Evolutionary conservation across 1,140 invertebrate genomes (phyloP).

Genomic region (Aphaenogaster floridana): DNA sequence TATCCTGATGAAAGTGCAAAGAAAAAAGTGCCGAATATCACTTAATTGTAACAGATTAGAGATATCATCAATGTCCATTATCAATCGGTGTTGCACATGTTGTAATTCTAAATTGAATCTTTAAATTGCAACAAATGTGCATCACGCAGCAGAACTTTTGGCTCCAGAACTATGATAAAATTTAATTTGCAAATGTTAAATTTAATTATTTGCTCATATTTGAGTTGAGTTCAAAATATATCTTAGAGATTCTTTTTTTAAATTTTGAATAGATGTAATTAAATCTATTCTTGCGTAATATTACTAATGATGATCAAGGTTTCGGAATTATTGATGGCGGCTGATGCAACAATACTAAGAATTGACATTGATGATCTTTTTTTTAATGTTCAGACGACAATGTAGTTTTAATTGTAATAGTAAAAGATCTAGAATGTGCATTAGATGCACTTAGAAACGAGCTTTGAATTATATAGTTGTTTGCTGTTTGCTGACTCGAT

Average conservation of each 20-base stretch:
- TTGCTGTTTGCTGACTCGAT: slow-evolving; percentile 80
- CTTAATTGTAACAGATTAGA: slow-evolving; percentile 10
- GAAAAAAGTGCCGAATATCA: slow-evolving; percentile 50
- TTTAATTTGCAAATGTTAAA: not conserved
- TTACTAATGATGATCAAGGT: slow-evolving; percentile 46
- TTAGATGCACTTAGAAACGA: slow-evolving; percentile 41
- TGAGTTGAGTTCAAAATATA: not conserved
- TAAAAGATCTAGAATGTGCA: slow-evolving; percentile 51
- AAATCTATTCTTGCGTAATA: not conserved
- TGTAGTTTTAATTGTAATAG: slow-evolving; percentile 49
- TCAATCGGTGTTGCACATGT: slow-evolving; percentile 22
- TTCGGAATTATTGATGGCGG: slow-evolving; percentile 55
- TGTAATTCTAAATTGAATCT: slow-evolving; percentile 15
- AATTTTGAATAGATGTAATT: not conserved
- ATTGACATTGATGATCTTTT: slow-evolving; percentile 55
- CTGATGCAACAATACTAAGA: slow-evolving; percentile 42
- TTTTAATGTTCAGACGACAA: slow-evolving; percentile 42
- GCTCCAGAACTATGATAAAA: not conserved
- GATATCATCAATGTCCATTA: slow-evolving; percentile 56
- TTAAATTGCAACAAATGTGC: not conserved
- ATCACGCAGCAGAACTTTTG: not conserved
- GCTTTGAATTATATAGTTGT: slow-evolving; percentile 58
- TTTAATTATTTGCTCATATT: not conserved
- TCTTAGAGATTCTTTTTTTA: not conserved
- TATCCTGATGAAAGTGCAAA: slow-evolving; percentile 49